phyloP scores from a whole-genome alignment of 1,140 invertebrate species.

The Hydropsyche tenuis region DNA sequence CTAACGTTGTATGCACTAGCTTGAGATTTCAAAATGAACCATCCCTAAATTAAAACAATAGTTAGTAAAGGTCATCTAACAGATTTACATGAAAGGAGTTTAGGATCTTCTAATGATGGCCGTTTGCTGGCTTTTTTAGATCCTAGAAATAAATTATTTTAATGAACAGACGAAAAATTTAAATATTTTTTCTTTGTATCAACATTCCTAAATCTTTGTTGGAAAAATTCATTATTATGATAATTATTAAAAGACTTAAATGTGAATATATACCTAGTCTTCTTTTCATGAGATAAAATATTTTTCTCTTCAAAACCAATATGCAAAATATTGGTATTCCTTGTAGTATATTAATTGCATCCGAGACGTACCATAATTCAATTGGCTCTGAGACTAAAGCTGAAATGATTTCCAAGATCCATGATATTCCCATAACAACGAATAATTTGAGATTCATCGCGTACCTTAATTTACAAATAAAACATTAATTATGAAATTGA shows the following conservation, averaged over 20 bases:
- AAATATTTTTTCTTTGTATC: background rate
- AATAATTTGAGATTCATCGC: slow-evolving; percentile 75
- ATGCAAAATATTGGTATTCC: slow-evolving; percentile 71
- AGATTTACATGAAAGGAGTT: slow-evolving; percentile 4
- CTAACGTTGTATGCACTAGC: background rate
- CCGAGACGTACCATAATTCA: slow-evolving; percentile 65
- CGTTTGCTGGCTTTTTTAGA: background rate
- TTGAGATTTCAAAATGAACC: background rate
- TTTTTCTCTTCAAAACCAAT: slow-evolving; percentile 68
- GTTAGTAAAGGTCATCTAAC: slow-evolving; percentile 9
- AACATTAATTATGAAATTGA: background rate
- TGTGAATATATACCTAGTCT: slow-evolving; percentile 58
- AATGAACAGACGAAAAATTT: background rate
- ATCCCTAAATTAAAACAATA: background rate
- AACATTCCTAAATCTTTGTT: background rate
- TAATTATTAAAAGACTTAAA: slow-evolving; percentile 5
- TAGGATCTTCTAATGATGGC: slow-evolving; percentile 21
- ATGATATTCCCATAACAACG: slow-evolving; percentile 77
- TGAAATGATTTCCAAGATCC: slow-evolving; percentile 71
- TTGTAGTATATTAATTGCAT: slow-evolving; percentile 68
- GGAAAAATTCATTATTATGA: slow-evolving; percentile 17
- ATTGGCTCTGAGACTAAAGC: slow-evolving; percentile 59
- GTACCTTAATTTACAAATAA: slow-evolving; percentile 63
- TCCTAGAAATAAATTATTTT: slow-evolving; percentile 10
- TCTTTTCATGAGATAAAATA: slow-evolving; percentile 62